Evolutionary conservation across 2,888 invertebrate genomes (phyloP), one percentile per base, ranked within the genome.

Genomic region (Frankliniella intonsa): DNA sequence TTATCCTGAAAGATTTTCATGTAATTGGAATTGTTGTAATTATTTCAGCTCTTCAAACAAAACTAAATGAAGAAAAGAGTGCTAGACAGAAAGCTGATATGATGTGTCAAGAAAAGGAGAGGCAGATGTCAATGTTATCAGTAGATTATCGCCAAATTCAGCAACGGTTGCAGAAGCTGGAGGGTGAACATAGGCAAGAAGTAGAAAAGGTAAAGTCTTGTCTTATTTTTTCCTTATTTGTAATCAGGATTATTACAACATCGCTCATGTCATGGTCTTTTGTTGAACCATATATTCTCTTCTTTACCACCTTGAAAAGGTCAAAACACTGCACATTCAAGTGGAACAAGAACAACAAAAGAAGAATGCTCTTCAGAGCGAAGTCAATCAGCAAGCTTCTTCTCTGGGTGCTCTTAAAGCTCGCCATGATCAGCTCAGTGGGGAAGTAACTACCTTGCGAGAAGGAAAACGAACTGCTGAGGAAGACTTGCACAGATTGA

Each of bases 141-240:
- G 97, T 98, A 3, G 98, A 98, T 89, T 95, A 97, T 87, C 91
- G 96, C n/a, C 97, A 97, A 89, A 94, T 97, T 86, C 96, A 96
- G 87, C 94, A 97, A 87, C 92, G 96, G 83, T 88, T 97, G 84
- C 95, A 96, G 87, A 96, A 96, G 87, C 89, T 97, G 12, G 97
- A 97, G 88, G 95, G 95, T n/a, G 97, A 98, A 88, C 93, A 95
- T 86, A 91, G 95, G 9, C 95, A 96, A 87, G 96, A 97, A 89
- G 90, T 92, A 27, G 96, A 97, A 86, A 95, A 95, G 91, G 93
- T 92, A 85, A 79, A 12, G 19, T 69, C 38, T 80, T 69, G 81
- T 80, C 51, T 17, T 80, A 76, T 49, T 10, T n/a, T 80, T n/a
- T 80, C 14, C 65, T 22, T 22, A 50, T 3, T 10, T 25, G 79